Conservation (phyloP, 2,888 invertebrate species). For the Teleiodes luculella region DNA sequence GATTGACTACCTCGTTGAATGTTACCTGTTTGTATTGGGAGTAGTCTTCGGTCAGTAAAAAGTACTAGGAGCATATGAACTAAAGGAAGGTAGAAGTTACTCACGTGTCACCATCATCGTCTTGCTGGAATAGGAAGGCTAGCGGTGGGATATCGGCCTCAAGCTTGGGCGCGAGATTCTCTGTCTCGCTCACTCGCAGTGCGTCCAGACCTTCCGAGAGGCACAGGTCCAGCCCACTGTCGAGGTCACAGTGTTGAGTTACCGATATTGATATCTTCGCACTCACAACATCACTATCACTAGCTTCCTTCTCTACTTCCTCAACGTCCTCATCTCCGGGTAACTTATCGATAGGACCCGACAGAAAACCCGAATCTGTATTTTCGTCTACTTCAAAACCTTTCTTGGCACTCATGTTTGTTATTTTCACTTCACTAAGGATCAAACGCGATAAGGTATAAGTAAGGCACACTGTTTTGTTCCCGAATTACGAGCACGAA, state of each 20-base stretch:
- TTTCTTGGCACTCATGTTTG: constrained; percentile 65
- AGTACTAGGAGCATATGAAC: not conserved
- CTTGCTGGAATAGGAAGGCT: constrained; percentile 85
- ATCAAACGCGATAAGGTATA: not conserved
- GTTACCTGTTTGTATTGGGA: no score
- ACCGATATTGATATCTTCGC: constrained; percentile 29
- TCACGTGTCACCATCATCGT: constrained; percentile 94
- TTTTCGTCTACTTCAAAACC: constrained; percentile 53
- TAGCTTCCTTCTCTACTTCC: not conserved
- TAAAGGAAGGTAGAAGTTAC: constrained; percentile 41
- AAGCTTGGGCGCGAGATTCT: constrained; percentile 27
- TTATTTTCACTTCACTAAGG: constrained; percentile 23
- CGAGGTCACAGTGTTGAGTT: constrained; percentile 50
- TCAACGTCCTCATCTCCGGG: constrained; percentile 33
- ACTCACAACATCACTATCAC: constrained; percentile 34
- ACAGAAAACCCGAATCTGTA: constrained; percentile 62
- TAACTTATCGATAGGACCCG: constrained; percentile 45
- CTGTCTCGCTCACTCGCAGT: constrained; percentile 52
- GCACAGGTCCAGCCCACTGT: constrained; percentile 80
- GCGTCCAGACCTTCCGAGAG: constrained; percentile 81
- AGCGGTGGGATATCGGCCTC: constrained; percentile 65
- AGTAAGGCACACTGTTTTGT: constrained; percentile 19
- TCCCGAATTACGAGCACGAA: constrained; percentile 36
- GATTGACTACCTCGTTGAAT: no score
- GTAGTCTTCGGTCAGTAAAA: no score